Evolutionary conservation across 2,888 invertebrate species (phyloP), one percentile per base, ranked within the genome.

Genomic region (Branchellion lobata): DNA sequence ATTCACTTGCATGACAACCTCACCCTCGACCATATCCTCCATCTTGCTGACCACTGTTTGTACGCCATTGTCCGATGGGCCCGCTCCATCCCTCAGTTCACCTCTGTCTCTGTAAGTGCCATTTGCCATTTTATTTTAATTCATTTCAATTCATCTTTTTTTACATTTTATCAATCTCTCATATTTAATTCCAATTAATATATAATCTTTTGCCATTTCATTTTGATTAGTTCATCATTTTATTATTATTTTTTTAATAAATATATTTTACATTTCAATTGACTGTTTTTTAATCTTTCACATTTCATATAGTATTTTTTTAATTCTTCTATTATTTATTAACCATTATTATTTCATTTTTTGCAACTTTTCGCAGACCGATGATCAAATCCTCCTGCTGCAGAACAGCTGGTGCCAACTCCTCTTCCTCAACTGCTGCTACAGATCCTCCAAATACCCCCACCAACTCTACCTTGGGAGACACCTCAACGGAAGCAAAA

Each of bases 51-150:
- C 88, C 94, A 96, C 88, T 90, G 96, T 73, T 91, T 97, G 27
- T 97, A 96, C 88, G 95, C 96, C 90, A 95, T 97, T 84, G 97
- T 97, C 82, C 95, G 96, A 87, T 97, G 97, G 97, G 96, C 96
- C 90, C 94, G 97, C 88, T 96, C 95, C 88, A 89, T 97, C 87
- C 96, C 97, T 24, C 91, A 97, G 34, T 97, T 97, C 87, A 95
- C 96, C 87, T 94, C 95, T 88, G 96, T 97, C 2, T 78, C 81
- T 47, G 83, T 83, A 53, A 80, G 81, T 80, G 24, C n/a, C n/a
- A n/a, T n/a, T n/a, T n/a, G n/a, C n/a, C n/a, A n/a, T 8, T 29
- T 27, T 29, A 8, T 61, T 61, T 18, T 5, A 21, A 61, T 61
- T 8, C n/a, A 21, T 29, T 61, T 8, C 27, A 1, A 3, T 57